Percentiles rank a stretch among this genome's conserved stretches.
These are phyloP conservation scores for Chironomus riparius DNA, from an alignment of 2,888 invertebrate genomes.

Conservation along the genomic window DNA sequence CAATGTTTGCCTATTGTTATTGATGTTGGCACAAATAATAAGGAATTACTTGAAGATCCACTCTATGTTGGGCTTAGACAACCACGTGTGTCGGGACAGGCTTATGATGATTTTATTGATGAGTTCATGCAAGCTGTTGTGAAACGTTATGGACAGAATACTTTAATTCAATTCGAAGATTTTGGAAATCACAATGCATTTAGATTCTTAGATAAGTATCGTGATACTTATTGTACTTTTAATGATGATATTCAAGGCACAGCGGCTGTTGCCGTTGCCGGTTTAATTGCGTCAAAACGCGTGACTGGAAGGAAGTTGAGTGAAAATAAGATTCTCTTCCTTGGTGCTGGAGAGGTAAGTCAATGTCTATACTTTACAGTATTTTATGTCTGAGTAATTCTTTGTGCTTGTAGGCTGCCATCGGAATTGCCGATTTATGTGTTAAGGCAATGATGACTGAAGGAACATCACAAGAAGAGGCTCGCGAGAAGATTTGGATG, in stretches of 20 bases:
- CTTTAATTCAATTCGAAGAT: conserved; percentile 88
- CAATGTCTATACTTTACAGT: too few relatives aligned
- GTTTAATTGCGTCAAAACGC: conserved; percentile 49
- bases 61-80: conserved; percentile 89
- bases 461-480: conserved; percentile 55
- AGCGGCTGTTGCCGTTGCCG: conserved; percentile 91
- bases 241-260: conserved; percentile 99
- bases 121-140: conserved; percentile 96
- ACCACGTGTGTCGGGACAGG: conserved; percentile 69
- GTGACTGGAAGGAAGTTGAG: conserved; percentile 58
- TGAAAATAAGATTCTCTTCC: conserved; percentile 84
- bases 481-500: conserved; percentile 87
- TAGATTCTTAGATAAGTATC: conserved; percentile 81
- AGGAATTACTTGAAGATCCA: conserved; percentile 82
- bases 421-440: conserved; percentile 85
- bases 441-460: conserved; percentile 80
- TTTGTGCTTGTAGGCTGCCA: conserved; percentile 51
- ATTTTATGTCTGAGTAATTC: too few relatives aligned
- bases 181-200: conserved; percentile 98
- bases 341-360: conserved; percentile 69
- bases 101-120: conserved; percentile 89
- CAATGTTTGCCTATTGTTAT: conserved; percentile 88
- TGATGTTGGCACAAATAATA: conserved; percentile 92
- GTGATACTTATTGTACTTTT: conserved; percentile 88
- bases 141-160: conserved; percentile 75